Base-by-base conservation (phyloP, 2,888 invertebrate species). In the Dasysyrphus albostriatus region DNA sequence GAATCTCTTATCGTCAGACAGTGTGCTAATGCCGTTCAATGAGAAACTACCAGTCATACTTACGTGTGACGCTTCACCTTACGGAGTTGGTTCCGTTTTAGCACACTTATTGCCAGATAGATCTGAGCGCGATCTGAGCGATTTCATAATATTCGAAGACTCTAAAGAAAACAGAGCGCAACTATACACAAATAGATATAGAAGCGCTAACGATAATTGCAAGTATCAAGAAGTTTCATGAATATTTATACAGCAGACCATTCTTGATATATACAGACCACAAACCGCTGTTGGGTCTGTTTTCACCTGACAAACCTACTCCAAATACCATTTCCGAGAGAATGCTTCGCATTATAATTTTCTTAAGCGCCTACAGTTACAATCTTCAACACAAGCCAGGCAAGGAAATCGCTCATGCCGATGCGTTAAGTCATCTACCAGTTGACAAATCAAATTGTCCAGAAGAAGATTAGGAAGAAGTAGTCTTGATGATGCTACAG, bases 51-150 rank as follows among this genome's bases (percentile, higher is more conserved):
- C 83, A 14, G 54, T 88, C 5, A 12, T 63, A 1, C 56, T 88
- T 6, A 72, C 76, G 7, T 88, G 88, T 42, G 88, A 89, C 56
- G 88, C 87, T 37, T 88, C 87, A 14, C 87, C 88, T 32, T 88
- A 88, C 76, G 84, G 87, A 24, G 56, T 88, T 10, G 88, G 47
- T 47, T 5, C 47, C n/a, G 47, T 47, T 7, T 3, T 47, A 47
- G 16, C 47, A 10, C 49, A 49, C 19, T 49, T 49, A 49, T 19
- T 49, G 16, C 19, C 16, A 19, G 19, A 49, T 51, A 29, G 51
- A 12, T 51, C 51, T 5, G 51, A 51, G 5, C 51, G 51, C 29
- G n/a, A n/a, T n/a, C 51, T 10, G n/a, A n/a, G n/a, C n/a, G 12
- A 24, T 51, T 51, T 29, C 29, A 24, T 51, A 51, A 29, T 51